These are phyloP conservation scores for Acyrthosiphon pisum DNA, from an alignment of 1,140 invertebrate genomes.

Conservation along the genomic window DNA sequence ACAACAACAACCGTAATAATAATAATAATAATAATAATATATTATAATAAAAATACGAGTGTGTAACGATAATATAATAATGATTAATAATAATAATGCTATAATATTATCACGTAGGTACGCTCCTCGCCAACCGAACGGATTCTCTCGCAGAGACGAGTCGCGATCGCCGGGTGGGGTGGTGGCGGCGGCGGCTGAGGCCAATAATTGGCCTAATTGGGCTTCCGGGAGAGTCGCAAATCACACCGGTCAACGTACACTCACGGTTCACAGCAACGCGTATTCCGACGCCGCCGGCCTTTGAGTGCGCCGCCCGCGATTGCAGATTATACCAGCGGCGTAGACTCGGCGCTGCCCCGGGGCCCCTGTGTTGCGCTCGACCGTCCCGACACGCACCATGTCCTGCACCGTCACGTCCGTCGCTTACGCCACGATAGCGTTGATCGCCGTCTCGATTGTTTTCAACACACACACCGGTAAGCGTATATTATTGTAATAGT, in stretches of 20 bases:
- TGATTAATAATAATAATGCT: background rate
- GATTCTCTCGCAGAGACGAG: background rate
- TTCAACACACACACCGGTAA: slow-evolving; percentile 28
- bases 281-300: slow-evolving; percentile 24
- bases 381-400: slow-evolving; percentile 30
- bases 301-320: slow-evolving; percentile 24
- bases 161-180: background rate
- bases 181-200: background rate
- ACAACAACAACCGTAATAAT: background rate
- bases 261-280: background rate
- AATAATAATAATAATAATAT: background rate
- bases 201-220: slow-evolving; percentile 55
- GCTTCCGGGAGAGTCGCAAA: slow-evolving; percentile 34
- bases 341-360: slow-evolving; percentile 5
- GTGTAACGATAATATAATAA: background rate
- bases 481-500: background rate
- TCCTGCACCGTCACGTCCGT: slow-evolving; percentile 4
- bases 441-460: slow-evolving; percentile 14
- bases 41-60: background rate
- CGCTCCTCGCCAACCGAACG: background rate
- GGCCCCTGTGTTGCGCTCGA: slow-evolving; percentile 15
- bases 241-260: background rate
- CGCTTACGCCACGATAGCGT: slow-evolving; percentile 14
- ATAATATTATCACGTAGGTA: background rate
- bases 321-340: background rate